Evolutionary conservation across 1,140 invertebrate genomes (phyloP).

Genomic region (Calephelis nemesis): DNA sequence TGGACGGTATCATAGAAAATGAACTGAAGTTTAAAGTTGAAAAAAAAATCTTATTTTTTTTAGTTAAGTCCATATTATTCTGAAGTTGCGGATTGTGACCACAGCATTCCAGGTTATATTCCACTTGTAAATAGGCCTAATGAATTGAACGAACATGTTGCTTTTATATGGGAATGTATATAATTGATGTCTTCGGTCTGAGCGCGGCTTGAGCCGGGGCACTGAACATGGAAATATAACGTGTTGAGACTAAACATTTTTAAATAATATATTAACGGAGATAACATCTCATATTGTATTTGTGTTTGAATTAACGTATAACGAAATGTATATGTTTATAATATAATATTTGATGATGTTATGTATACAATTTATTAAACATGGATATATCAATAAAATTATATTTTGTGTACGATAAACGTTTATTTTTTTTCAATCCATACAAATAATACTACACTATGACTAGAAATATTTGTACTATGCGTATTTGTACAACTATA

Average conservation of each 20-base stretch:
- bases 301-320: slow-evolving; percentile 77
- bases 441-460: slow-evolving; percentile 33
- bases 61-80: too few relatives aligned
- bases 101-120: slow-evolving; percentile 76
- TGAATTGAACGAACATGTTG: slow-evolving; percentile 67
- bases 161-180: slow-evolving; percentile 72
- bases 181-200: slow-evolving; percentile 48
- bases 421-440: slow-evolving; percentile 63
- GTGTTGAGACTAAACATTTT: slow-evolving; percentile 66
- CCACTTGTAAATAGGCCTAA: slow-evolving; percentile 79
- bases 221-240: slow-evolving; percentile 52
- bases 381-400: slow-evolving; percentile 81
- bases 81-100: slow-evolving; percentile 41
- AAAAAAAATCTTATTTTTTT: too few relatives aligned
- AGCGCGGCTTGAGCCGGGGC: slow-evolving; percentile 39
- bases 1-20: too few relatives aligned
- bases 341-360: slow-evolving; percentile 79
- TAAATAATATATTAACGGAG: slow-evolving; percentile 67
- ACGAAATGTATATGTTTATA: slow-evolving; percentile 79
- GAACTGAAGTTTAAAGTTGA: too few relatives aligned
- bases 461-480: slow-evolving; percentile 75
- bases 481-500: slow-evolving; percentile 45
- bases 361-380: slow-evolving; percentile 80
- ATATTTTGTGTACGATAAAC: slow-evolving; percentile 79
- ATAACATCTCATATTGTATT: slow-evolving; percentile 79